These are phyloP conservation scores for Amphilophus citrinellus DNA, from an alignment of 2,113 vertebrate genomes.

Conservation along the genomic window DNA sequence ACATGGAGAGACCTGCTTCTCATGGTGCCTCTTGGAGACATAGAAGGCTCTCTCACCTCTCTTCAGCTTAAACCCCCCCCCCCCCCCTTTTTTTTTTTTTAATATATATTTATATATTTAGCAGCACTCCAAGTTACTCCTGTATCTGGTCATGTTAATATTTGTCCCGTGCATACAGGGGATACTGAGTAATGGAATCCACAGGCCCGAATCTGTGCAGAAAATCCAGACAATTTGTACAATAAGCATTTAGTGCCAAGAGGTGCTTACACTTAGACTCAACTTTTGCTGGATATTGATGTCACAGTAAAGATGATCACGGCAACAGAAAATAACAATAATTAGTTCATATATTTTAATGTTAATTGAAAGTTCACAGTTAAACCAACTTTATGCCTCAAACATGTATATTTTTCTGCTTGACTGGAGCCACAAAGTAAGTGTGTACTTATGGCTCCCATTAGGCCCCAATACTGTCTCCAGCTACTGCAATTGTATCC, in stretches of 20 bases:
- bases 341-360: background rate
- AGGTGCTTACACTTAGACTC: background rate
- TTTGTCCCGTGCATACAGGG: background rate
- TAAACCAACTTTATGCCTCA: background rate
- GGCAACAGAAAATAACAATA: background rate
- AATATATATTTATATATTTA: background rate
- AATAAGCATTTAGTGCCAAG: background rate
- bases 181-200: constrained; percentile 5
- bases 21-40: constrained; percentile 32
- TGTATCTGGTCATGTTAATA: constrained; percentile 6
- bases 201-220: background rate
- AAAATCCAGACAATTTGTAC: background rate
- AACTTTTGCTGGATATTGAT: background rate
- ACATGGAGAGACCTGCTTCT: constrained; percentile 51
- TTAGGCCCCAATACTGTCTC: constrained; percentile 13
- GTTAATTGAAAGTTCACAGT: background rate
- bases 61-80: background rate
- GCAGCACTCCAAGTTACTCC: background rate
- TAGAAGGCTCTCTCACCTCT: constrained; percentile 3
- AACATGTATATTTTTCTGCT: background rate
- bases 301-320: background rate
- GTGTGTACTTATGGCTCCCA: background rate
- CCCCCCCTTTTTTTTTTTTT: background rate
- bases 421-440: background rate
- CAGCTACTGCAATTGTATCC: constrained; percentile 43